Base-by-base conservation (phyloP, 2,888 invertebrate species). In the Tineola bisselliella region DNA sequence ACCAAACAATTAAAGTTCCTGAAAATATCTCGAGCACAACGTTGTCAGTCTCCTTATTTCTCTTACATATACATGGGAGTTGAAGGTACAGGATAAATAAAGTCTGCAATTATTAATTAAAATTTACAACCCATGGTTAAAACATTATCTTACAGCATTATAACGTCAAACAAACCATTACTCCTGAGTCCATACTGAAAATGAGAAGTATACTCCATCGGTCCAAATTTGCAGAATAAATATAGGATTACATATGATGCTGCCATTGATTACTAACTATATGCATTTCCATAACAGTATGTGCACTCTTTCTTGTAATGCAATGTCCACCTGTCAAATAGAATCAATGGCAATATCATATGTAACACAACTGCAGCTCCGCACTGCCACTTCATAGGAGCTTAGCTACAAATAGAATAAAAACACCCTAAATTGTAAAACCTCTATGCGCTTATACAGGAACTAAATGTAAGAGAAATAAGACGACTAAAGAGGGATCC, bases 111-210 rank as follows among this genome's bases (percentile, higher is more conserved):
- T 75, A 83, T 25, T 25, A 25, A 25, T 25, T 25, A 25, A 6
- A 84, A 84, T 84, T 81, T 56, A 15, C 33, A 31, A 73, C 80
- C 86, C 87, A 87, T 87, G 87, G 87, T 87, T 87, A 87, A 87
- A 87, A 87, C 87, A 87, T 82, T 30, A 81, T 84, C 84, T 83
- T 83, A 75, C 84, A 84, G 84, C 86, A 65, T 25, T 72, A 71
- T 70, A 72, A 70, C 64, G 64, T 70, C 19, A 75, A 70, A 71
- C 74, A 81, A 81, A 81, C 76, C 75, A 77, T 67, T 64, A 69
- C 69, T 74, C 78, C 77, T 72, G 69, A 68, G 70, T 70, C 68
- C 72, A 69, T 67, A 70, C 70, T 70, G 71, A 70, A 72, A 73
- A 76, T 70, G 66, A 66, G 75, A 75, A 31, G 19, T 38, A 19